Percentiles rank a stretch among this genome's conserved stretches.
phyloP scores from a whole-genome alignment of 2,113 vertebrate species.

The Melanerpes formicivorus region DNA sequence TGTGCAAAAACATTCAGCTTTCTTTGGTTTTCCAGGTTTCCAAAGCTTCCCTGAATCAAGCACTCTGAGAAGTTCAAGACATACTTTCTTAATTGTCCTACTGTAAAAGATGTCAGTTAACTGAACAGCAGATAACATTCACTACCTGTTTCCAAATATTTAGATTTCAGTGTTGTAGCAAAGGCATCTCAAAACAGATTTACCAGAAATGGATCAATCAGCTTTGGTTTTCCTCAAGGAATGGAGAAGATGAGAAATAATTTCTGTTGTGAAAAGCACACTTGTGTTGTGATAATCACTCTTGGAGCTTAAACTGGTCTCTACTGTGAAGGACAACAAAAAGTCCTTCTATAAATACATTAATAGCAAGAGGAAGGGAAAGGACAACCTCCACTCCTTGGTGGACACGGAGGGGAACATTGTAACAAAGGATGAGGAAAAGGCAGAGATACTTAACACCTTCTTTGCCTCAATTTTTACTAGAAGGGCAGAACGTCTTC shows the following conservation, averaged over 20 bases:
- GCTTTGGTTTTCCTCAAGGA: neutral
- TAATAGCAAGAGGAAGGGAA: no score
- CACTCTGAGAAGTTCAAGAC: neutral
- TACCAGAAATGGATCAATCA: neutral
- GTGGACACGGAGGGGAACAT: no score
- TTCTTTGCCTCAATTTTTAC: no score
- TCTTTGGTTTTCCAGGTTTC: neutral
- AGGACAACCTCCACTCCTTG: no score
- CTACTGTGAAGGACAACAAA: no score
- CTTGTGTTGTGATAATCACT: neutral
- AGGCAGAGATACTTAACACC: no score
- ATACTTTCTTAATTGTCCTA: neutral
- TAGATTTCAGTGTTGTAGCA: neutral
- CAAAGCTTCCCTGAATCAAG: neutral
- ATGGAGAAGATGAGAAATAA: neutral
- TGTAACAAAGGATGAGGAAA: no score
- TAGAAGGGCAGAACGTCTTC: no score
- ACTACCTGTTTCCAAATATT: neutral
- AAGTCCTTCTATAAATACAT: no score
- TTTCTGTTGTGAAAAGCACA: neutral
- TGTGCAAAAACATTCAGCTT: neutral
- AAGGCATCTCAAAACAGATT: neutral
- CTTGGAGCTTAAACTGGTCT: no score
- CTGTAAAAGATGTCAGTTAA: neutral
- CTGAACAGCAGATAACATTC: neutral